Evolutionary conservation across 2,113 vertebrate genomes (phyloP), one percentile per base, ranked within the genome.

Genomic region (Tringa solitaria): DNA sequence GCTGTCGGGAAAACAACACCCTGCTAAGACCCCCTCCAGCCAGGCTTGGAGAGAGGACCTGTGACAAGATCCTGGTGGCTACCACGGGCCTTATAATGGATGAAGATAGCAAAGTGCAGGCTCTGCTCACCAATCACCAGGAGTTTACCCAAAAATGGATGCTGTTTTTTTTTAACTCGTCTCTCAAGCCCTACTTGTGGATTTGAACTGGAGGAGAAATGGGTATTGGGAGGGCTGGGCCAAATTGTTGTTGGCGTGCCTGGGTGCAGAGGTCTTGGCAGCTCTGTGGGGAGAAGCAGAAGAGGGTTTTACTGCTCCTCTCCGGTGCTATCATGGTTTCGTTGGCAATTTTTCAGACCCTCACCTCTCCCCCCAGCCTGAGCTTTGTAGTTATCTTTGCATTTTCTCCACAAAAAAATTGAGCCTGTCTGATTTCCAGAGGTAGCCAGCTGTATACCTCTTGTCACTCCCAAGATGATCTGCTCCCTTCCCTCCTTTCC

Each of bases 91-190:
- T 54, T 13, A 3, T 0, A 10, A 10, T 14, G 26, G 37, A 15
- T 3, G 20, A 23, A 27, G 18, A 9, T 2, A 5, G 3, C 28
- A 23, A 8, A 74, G 39, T 0, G 0, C 53, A 54, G n/a, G 5
- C 3, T 60, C 65, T 53, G 39, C 41, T 86, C 56, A 0, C 33
- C 30, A 10, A 21, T 61, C 26, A 35, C 32, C 60, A 19, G 48
- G 48, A 43, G 16, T 4, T 35, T 32, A 11, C 37, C 4, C 37
- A 39, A 67, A 50, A 41, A 28, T 12, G 28, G 14, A 21, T 24
- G 73, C n/a, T 67, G 9, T 23, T 63, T 80, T 20, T n/a, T 26
- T 73, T 53, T 53, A 48, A 41, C 37, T 22, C 30, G 27, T 14
- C 15, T 10, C 23, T 21, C 37, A 60, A 89, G 21, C 15, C 14